phyloP scores from a whole-genome alignment of 1,140 invertebrate species.

The Aphis gossypii region DNA sequence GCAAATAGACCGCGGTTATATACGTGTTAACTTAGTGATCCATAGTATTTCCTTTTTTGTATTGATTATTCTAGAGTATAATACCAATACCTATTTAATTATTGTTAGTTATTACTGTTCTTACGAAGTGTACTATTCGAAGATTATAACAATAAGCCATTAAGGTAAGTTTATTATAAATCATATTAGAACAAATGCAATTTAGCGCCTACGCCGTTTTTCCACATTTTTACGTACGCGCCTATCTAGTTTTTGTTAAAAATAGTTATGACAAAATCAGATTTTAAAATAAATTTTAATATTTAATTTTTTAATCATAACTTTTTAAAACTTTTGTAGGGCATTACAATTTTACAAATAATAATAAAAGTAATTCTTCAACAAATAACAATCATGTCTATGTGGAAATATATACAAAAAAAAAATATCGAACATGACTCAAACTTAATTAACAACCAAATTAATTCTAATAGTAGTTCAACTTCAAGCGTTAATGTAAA shows the following conservation, averaged over 20 bases:
- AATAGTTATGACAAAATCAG: neutral
- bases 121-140: no score
- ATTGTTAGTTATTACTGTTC: no score
- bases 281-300: neutral
- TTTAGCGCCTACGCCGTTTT: neutral
- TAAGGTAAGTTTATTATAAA: no score
- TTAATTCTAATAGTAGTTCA: neutral
- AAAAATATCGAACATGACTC: slow-evolving; percentile 16
- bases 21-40: no score
- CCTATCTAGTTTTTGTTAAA: neutral
- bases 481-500: slow-evolving; percentile 12
- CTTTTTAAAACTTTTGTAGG: neutral
- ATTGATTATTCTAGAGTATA: no score
- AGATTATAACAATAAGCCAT: no score
- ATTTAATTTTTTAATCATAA: no score
- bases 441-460: slow-evolving; percentile 19
- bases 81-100: no score
- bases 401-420: slow-evolving; percentile 10
- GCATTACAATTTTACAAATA: slow-evolving; percentile 23
- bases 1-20: no score
- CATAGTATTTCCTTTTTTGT: no score
- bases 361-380: slow-evolving; percentile 28
- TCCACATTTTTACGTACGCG: neutral
- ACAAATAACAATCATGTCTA: slow-evolving; percentile 15
- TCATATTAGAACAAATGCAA: neutral